Evolutionary conservation across 2,888 invertebrate species (phyloP).

Genomic region (Aspidiotus destructor): DNA sequence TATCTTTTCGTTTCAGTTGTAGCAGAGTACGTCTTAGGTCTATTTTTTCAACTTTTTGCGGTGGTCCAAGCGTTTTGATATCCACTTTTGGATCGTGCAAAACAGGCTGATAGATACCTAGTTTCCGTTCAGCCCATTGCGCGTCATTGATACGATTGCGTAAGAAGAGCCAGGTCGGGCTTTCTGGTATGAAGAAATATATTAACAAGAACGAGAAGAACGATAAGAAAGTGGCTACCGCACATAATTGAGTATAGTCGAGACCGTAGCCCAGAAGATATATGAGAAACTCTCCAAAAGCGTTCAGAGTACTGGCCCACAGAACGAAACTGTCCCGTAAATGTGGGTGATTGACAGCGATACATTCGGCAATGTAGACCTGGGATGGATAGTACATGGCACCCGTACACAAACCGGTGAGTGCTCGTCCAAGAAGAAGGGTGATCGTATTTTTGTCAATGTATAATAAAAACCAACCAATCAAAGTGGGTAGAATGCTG

Average conservation of each 20-base stretch:
- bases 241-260: conserved; percentile 40
- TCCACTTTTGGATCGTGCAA: conserved; percentile 13
- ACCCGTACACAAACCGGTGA: conserved; percentile 44
- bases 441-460: conserved; percentile 36
- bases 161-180: conserved; percentile 48
- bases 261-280: conserved; percentile 47
- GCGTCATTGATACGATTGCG: conserved; percentile 46
- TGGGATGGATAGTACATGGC: conserved; percentile 49
- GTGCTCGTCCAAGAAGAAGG: conserved; percentile 38
- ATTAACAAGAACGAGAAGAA: conserved; percentile 43
- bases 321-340: conserved; percentile 48
- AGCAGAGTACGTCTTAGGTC: too few relatives aligned
- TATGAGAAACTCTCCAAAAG: conserved; percentile 47
- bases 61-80: not conserved
- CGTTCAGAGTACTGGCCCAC: conserved; percentile 48
- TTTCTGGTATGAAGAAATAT: conserved; percentile 46
- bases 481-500: conserved; percentile 45
- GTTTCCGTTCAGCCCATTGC: conserved; percentile 38
- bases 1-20: not conserved
- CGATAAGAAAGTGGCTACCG: conserved; percentile 42
- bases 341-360: conserved; percentile 36
- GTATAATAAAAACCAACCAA: conserved; percentile 49
- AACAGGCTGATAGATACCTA: conserved; percentile 36
- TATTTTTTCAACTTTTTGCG: too few relatives aligned
- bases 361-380: conserved; percentile 48